Conservation (phyloP, 2,888 invertebrate species). For the Pseudococcus longispinus region DNA sequence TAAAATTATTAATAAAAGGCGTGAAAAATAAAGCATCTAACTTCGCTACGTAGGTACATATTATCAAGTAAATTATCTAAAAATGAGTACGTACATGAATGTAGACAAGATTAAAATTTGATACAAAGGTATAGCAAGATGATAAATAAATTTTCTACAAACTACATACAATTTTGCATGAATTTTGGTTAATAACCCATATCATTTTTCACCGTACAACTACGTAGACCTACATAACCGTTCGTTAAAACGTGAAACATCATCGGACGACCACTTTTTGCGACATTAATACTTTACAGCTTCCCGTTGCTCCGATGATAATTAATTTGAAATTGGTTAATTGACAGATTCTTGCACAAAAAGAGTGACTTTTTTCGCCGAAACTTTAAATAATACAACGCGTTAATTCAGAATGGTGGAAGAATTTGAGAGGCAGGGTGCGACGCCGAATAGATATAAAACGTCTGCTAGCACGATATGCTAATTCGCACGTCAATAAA, state of each 20-base stretch:
- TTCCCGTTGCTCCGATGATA: not conserved
- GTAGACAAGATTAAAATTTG: too few species aligned
- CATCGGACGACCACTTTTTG: not conserved
- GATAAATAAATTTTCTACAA: not conserved
- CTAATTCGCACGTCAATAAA: constrained; percentile 27
- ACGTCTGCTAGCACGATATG: not conserved
- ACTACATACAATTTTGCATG: not conserved
- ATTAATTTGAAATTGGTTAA: not conserved
- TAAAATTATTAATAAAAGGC: too few species aligned
- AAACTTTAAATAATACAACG: not conserved
- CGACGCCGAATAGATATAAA: not conserved
- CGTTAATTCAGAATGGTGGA: not conserved
- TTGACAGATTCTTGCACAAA: not conserved
- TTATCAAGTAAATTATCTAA: too few species aligned
- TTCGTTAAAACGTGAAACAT: not conserved
- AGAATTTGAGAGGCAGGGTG: not conserved
- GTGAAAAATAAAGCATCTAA: too few species aligned
- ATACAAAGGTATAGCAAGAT: not conserved
- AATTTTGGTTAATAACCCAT: not conserved
- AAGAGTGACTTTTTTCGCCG: not conserved
- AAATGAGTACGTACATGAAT: too few species aligned
- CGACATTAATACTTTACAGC: not conserved
- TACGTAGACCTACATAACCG: not conserved
- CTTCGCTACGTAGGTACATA: too few species aligned
- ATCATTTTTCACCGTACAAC: not conserved